Conservation (phyloP, 1,140 invertebrate genomes). For the Cotesia vestalis region DNA sequence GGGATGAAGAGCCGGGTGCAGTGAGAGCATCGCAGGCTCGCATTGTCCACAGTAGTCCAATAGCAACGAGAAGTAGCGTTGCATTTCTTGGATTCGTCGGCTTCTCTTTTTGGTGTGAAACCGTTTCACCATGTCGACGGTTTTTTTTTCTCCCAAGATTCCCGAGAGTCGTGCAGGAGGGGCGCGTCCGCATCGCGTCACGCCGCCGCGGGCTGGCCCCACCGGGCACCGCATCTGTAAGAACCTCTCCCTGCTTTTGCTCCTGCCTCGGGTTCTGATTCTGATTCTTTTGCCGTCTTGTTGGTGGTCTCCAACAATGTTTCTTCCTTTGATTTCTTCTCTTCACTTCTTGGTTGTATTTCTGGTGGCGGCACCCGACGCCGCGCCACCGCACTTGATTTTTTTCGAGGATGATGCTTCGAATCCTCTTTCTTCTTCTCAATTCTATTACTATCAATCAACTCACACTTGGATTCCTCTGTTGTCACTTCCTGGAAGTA, state of each 20-base stretch:
- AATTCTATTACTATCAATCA: neutral
- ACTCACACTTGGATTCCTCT: constrained; percentile 1
- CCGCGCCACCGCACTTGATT: constrained; percentile 9
- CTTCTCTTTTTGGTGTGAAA: neutral
- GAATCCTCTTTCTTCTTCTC: neutral
- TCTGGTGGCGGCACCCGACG: constrained; percentile 28
- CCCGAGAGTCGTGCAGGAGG: constrained; percentile 49
- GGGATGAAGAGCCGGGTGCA: constrained; percentile 1
- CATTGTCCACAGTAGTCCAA: constrained; percentile 1
- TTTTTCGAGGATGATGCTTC: constrained; percentile 24
- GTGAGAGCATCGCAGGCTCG: neutral
- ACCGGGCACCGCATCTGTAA: constrained; percentile 61
- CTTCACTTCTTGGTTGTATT: neutral
- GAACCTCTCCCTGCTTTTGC: constrained; percentile 48
- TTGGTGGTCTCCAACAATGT: neutral
- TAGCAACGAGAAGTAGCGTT: constrained; percentile 2
- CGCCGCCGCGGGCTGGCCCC: constrained; percentile 61
- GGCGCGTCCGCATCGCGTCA: constrained; percentile 65
- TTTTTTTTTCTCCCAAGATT: constrained; percentile 52
- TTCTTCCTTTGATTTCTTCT: neutral
- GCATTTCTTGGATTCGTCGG: neutral
- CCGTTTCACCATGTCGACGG: constrained; percentile 32
- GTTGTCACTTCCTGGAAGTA: constrained; percentile 16
- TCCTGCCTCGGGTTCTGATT: neutral
- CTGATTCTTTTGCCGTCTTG: neutral